Base-by-base conservation (phyloP, 2,888 invertebrate genomes). In the Erebia ligea region DNA sequence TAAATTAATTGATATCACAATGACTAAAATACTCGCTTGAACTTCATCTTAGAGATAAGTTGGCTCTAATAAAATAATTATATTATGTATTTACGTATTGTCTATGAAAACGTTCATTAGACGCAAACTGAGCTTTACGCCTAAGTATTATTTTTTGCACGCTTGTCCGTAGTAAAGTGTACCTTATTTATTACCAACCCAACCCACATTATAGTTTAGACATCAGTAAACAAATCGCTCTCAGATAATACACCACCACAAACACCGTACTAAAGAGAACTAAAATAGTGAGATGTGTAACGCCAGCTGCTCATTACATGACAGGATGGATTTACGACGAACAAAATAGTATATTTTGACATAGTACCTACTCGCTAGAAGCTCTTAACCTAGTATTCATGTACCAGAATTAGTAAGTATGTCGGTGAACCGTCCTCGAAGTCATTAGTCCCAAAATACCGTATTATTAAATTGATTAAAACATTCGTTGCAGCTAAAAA, bases 261-360 rank as follows among this genome's bases (percentile, higher is more conserved):
- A 40, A 40, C 15, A 25, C 0, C 15, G 42, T 6, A n/a, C 9
- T 21, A 19, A 25, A 63, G 21, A 9, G 19, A 15, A 68, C 73
- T 42, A 70, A 73, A 73, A 73, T 73, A 73, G 73, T 71, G 50
- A 50, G 73, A 73, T 13, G 42, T 59, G 67, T 63, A 48, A 59
- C 64, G 59, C 67, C 73, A 73, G 69, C 71, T 71, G 73, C 54
- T 19, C 58, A 59, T 71, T 71, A 71, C 71, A 64, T 52, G 69
- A 50, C 63, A 11, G 50, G 50, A 25, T 5, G 50, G 50, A 63
- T 63, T 63, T 63, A 63, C 25, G 63, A 63, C 63, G 13, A 15
- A 50, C 63, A 50, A 34, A 50, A 63, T 59, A 42, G 9, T 59
- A 63, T 63, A 63, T 63, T 63, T 34, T 34, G 50, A 63, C 50